phyloP scores from a whole-genome alignment of 2,113 vertebrate species.

The Rattus rattus region DNA sequence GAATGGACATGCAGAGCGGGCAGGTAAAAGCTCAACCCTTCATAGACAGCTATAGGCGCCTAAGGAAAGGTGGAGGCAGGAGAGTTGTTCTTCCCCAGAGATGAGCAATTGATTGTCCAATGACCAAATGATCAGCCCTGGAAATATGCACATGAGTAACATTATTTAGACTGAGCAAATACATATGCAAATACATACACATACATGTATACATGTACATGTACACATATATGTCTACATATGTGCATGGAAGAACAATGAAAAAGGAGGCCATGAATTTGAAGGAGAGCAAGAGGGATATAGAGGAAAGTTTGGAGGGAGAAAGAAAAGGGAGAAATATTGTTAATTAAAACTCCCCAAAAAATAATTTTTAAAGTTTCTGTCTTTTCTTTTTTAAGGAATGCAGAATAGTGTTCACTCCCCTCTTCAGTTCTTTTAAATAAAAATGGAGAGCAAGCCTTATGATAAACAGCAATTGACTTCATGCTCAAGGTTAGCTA shows the following conservation, averaged over 20 bases:
- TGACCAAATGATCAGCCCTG: background rate
- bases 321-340: background rate
- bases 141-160: background rate
- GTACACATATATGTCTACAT: rapidly evolving
- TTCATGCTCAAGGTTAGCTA: background rate
- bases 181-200: background rate
- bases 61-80: background rate
- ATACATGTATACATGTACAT: background rate
- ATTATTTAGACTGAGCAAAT: background rate
- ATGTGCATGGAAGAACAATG: background rate
- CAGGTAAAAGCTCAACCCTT: background rate
- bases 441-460: background rate
- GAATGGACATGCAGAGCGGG: too few relatives aligned
- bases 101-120: background rate
- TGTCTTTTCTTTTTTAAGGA: constrained; percentile 1
- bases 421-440: background rate
- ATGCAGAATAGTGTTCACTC: background rate
- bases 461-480: background rate
- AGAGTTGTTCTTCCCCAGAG: background rate
- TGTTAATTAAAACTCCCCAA: background rate
- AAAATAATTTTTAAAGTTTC: background rate
- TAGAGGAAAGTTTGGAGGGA: background rate
- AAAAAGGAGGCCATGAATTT: background rate
- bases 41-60: background rate
- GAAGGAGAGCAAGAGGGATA: background rate